Base-by-base conservation (phyloP, 2,113 vertebrate species). In the Mastomys coucha region DNA sequence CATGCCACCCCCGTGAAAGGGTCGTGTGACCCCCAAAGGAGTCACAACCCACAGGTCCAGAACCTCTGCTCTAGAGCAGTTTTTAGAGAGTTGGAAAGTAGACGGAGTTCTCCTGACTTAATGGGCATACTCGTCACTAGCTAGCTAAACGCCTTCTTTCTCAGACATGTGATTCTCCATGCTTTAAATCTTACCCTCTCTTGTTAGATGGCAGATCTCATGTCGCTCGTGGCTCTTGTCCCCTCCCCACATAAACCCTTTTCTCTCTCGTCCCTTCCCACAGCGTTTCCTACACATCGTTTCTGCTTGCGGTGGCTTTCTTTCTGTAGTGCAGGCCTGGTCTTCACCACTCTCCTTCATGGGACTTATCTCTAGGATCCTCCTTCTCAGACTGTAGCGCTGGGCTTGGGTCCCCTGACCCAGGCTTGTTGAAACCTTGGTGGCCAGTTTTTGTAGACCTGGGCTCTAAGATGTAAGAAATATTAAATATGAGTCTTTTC, bases 221-320 rank as follows among this genome's bases (percentile, higher is more conserved):
- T 63, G 33, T 36, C 12, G 63, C 17, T 14, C 2, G 19, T 17
- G 65, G 4, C 31, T 58, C 49, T 11, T 39, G 12, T 2, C 89
- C 1, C 6, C 1, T 33, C 3, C 39, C 78, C 56, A 0, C 3
- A 2, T 7, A 56, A n/a, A 51, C 13, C 36, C 33, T 3, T 39
- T 73, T 95, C n/a, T 82, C 12, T 77, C 19, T 51, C 1, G 51
- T 26, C 45, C 31, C 53, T 60, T 33, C 36, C 11, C 14, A 16
- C 39, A 1, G 45, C 28, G 26, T n/a, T 22, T 69, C 28, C 60
- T 69, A 12, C 16, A 12, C 1, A 9, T 33, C 5, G 26, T 33
- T 45, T 24, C 6, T 1, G 0, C 22, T 36, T n/a, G 42, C 12
- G 33, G 7, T 53, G 6, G 39, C 2, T 78, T 67, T 80, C 81